Evolutionary conservation across 1,140 invertebrate genomes (phyloP).

Genomic region (Atta colombica): DNA sequence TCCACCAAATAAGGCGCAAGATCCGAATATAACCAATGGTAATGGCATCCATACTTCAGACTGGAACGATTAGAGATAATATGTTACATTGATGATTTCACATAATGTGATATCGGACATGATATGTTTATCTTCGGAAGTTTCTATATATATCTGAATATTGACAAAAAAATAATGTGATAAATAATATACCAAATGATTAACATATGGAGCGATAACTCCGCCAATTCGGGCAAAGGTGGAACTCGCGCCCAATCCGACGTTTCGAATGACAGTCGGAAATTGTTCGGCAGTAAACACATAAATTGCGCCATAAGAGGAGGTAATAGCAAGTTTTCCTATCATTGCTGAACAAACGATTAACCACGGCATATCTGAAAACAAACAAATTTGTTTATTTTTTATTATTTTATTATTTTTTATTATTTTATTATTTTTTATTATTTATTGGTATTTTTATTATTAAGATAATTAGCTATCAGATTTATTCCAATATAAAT

Average conservation of each 20-base stretch:
- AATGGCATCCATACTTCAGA: constrained; percentile 88
- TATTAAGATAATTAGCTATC: not conserved
- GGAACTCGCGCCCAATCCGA: constrained; percentile 92
- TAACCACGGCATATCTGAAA: constrained; percentile 88
- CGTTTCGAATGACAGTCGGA: constrained; percentile 93
- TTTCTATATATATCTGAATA: not conserved
- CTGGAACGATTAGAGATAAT: constrained; percentile 79
- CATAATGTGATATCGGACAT: not conserved
- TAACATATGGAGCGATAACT: constrained; percentile 91
- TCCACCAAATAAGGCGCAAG: constrained; percentile 89
- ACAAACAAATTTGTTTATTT: constrained; percentile 54
- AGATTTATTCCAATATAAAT: not conserved
- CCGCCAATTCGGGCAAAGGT: constrained; percentile 92
- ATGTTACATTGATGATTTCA: not conserved
- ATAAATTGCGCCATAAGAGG: constrained; percentile 93
- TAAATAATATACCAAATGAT: constrained; percentile 87
- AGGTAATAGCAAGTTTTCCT: constrained; percentile 93
- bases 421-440: too few relatives aligned
- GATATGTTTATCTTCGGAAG: not conserved
- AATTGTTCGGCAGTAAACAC: constrained; percentile 94
- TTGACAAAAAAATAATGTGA: not conserved
- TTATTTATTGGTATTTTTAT: not conserved
- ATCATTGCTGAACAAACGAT: constrained; percentile 91
- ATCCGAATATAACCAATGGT: constrained; percentile 91
- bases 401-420: too few relatives aligned